phyloP scores from a whole-genome alignment of 2,113 vertebrate genomes.

The Osmerus eperlanus region DNA sequence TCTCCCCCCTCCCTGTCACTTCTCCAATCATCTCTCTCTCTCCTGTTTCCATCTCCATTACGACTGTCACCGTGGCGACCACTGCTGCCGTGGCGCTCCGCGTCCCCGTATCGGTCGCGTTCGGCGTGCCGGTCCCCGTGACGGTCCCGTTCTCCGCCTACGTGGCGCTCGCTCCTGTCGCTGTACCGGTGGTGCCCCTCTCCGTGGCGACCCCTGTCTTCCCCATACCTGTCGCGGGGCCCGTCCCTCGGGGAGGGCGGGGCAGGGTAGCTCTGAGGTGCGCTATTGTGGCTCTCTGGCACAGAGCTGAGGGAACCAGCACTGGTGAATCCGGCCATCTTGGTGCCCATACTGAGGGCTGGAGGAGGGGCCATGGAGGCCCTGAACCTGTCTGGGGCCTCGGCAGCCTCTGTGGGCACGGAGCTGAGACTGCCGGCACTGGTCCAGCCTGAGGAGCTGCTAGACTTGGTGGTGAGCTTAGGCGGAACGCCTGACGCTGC shows the following conservation, averaged over 20 bases:
- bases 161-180: constrained; percentile 46
- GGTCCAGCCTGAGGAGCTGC: constrained; percentile 90
- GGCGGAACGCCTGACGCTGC: constrained; percentile 89
- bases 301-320: constrained; percentile 69
- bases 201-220: constrained; percentile 75
- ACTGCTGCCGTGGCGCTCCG: constrained; percentile 62
- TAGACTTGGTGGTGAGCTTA: constrained; percentile 84
- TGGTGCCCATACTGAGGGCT: constrained; percentile 35
- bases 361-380: constrained; percentile 44
- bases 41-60: constrained; percentile 63
- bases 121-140: constrained; percentile 66
- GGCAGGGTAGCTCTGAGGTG: constrained; percentile 47
- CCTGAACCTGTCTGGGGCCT: constrained; percentile 48
- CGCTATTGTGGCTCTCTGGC: constrained; percentile 39
- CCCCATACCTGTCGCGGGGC: constrained; percentile 64
- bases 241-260: constrained; percentile 69
- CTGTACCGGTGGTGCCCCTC: constrained; percentile 53
- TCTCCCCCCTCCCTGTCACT: constrained; percentile 37
- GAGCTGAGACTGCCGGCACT: constrained; percentile 96
- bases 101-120: constrained; percentile 63
- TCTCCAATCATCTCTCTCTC: constrained; percentile 48
- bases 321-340: constrained; percentile 65
- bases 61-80: constrained; percentile 56
- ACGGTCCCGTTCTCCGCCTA: constrained; percentile 60
- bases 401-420: constrained; percentile 75